Evolutionary conservation across 2,797 vertebrate genomes (phyloP).

Genomic region (Diglossa cyanea): DNA sequence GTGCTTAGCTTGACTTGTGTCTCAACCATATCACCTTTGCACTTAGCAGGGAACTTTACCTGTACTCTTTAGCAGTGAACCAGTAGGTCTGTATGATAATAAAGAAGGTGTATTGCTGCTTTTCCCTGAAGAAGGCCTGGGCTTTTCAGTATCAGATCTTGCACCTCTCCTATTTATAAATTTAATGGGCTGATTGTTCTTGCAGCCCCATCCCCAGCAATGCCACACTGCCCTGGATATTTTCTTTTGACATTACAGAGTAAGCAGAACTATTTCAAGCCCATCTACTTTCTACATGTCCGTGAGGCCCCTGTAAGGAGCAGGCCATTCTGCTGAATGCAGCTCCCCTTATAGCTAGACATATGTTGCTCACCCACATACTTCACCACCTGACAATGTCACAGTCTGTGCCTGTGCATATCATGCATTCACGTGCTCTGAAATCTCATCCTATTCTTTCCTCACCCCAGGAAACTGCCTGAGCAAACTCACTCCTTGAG

Average conservation of each 20-base stretch:
- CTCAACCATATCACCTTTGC: background rate
- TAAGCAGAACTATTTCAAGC: background rate
- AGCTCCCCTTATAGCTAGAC: conserved; percentile 4
- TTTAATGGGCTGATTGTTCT: background rate
- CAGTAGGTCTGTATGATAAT: background rate
- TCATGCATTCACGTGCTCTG: conserved; percentile 15
- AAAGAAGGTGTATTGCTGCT: background rate
- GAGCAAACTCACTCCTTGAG: background rate
- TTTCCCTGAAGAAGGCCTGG: background rate
- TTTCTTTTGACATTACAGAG: background rate
- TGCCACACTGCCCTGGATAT: background rate
- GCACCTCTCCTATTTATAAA: background rate
- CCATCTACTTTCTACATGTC: background rate
- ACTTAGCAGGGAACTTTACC: background rate
- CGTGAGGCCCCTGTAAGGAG: background rate
- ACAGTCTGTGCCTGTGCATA: conserved; percentile 36
- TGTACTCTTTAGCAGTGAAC: background rate
- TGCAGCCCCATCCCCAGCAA: background rate
- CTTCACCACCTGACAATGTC: conserved; percentile 31
- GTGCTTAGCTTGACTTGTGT: background rate
- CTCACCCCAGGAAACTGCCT: background rate
- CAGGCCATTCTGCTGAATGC: background rate
- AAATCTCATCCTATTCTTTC: background rate
- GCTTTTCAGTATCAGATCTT: background rate
- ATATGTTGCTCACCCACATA: conserved; percentile 51